Percentiles rank a stretch among this genome's conserved stretches.
These are phyloP conservation scores for Caenorhabditis sp. DNA, from an alignment of 2,888 invertebrate species.

Conservation along the genomic window DNA sequence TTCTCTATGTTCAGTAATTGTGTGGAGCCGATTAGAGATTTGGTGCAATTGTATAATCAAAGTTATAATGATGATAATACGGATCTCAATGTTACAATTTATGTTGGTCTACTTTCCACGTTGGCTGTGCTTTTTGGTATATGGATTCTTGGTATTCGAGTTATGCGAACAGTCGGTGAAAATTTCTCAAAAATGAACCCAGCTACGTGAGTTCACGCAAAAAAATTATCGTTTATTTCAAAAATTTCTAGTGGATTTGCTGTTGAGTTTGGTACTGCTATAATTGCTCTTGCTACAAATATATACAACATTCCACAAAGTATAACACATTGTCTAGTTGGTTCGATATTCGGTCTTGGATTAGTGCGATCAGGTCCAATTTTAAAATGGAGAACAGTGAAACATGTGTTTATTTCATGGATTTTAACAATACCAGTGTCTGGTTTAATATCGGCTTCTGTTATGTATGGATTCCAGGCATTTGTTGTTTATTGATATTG, in stretches of 20 bases:
- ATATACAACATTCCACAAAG: conserved; percentile 95
- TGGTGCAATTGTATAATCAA: conserved; percentile 32
- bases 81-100: conserved; percentile 21
- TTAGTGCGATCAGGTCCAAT: conserved; percentile 36
- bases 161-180: conserved; percentile 96
- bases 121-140: conserved; percentile 88
- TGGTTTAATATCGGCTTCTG: conserved; percentile 30
- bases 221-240: background rate
- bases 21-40: conserved; percentile 25
- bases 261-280: conserved; percentile 92
- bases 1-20: too few species aligned
- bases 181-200: conserved; percentile 72
- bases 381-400: conserved; percentile 33
- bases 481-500: conserved; percentile 12
- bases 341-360: conserved; percentile 35
- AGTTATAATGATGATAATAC: conserved; percentile 25
- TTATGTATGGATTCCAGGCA: conserved; percentile 19
- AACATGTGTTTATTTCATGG: conserved; percentile 33
- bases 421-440: conserved; percentile 36
- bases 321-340: conserved; percentile 95
- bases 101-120: conserved; percentile 24
- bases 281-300: conserved; percentile 92
- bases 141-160: conserved; percentile 92
- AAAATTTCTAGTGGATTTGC: conserved; percentile 81
- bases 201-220: conserved; percentile 18